These are phyloP conservation scores for Drosophila watanabei DNA, from an alignment of 1,140 invertebrate species.

Conservation along the genomic window DNA sequence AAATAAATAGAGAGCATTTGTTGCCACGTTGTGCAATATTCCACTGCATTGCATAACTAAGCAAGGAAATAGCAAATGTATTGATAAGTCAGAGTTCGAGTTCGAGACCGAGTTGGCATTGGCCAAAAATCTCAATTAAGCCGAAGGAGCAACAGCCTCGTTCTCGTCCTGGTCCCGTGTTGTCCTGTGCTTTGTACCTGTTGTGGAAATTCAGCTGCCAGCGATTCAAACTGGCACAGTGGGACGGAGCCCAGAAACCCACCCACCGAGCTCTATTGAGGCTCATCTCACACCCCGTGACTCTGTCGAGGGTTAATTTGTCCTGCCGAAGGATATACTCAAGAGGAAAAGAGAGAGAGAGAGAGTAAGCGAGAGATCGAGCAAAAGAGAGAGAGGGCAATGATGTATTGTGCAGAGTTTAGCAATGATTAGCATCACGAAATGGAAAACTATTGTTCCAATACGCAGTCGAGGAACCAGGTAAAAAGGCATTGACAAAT, in stretches of 20 bases:
- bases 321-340: constrained; percentile 24
- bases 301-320: constrained; percentile 66
- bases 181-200: constrained; percentile 55
- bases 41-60: constrained; percentile 13
- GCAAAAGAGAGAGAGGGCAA: background rate
- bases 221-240: constrained; percentile 63
- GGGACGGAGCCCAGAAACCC: constrained; percentile 62
- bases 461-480: constrained; percentile 68
- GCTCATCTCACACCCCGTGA: constrained; percentile 36
- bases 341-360: background rate
- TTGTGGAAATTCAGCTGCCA: constrained; percentile 54
- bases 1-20: constrained; percentile 5
- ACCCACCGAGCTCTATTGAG: constrained; percentile 57
- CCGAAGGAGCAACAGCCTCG: constrained; percentile 61
- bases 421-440: constrained; percentile 80
- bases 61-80: constrained; percentile 4
- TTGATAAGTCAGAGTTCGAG: constrained; percentile 25
- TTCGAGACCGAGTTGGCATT: constrained; percentile 5
- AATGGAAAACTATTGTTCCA: constrained; percentile 77
- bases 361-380: background rate
- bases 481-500: constrained; percentile 76
- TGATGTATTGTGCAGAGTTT: constrained; percentile 61
- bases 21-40: constrained; percentile 18
- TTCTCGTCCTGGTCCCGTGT: constrained; percentile 9
- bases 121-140: constrained; percentile 45